These are phyloP conservation scores for Cirrhinus mrigala DNA, from an alignment of 2,797 vertebrate species.

Conservation along the genomic window DNA sequence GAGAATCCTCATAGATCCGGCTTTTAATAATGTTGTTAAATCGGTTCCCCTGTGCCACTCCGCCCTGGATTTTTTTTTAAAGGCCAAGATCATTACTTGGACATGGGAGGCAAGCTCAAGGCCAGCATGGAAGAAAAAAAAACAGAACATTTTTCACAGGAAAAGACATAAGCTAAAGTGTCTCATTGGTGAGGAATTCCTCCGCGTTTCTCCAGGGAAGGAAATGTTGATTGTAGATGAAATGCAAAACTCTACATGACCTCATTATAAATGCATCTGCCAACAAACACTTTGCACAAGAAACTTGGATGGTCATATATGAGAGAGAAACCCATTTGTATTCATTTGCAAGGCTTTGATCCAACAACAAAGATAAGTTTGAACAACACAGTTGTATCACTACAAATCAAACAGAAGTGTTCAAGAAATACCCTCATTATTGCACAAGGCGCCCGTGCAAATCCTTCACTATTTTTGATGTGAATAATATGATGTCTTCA, in stretches of 20 bases:
- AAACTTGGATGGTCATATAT: slow-evolving; percentile 1
- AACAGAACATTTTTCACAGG: slow-evolving; percentile 39
- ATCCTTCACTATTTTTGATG: neutral
- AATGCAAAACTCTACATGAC: slow-evolving; percentile 41
- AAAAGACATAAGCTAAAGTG: slow-evolving; percentile 40
- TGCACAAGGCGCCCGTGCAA: neutral
- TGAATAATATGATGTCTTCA: slow-evolving; percentile 6
- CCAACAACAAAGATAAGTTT: neutral
- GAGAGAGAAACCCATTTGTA: neutral
- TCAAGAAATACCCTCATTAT: neutral
- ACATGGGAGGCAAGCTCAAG: slow-evolving; percentile 10
- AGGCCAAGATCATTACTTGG: slow-evolving; percentile 29
- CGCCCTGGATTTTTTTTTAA: neutral
- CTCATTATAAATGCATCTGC: slow-evolving; percentile 32
- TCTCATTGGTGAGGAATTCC: slow-evolving; percentile 53
- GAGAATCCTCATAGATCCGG: slow-evolving; percentile 25
- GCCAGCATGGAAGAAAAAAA: slow-evolving; percentile 21
- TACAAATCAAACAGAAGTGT: neutral
- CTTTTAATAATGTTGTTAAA: slow-evolving; percentile 48
- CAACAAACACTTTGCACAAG: slow-evolving; percentile 11
- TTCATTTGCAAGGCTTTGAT: slow-evolving; percentile 5
- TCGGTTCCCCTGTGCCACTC: neutral
- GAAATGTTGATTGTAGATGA: slow-evolving; percentile 45
- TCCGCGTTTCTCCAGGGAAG: slow-evolving; percentile 59
- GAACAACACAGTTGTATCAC: neutral